A percentile compares a stretch with the other conserved stretches of the same genome.
Evolutionary conservation across 2,888 invertebrate genomes (phyloP).

Genomic region (Spialia ferax): DNA sequence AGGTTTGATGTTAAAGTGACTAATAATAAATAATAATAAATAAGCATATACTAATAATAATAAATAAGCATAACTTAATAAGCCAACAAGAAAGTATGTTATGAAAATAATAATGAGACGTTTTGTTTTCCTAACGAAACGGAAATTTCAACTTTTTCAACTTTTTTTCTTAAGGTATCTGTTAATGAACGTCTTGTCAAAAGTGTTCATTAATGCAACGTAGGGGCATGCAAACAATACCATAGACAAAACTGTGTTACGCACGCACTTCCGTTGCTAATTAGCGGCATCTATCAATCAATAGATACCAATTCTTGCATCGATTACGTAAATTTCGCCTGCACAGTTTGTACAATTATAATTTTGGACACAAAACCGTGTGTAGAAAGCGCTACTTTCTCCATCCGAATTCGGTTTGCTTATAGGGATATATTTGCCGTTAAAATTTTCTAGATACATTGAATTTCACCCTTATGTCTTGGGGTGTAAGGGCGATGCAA

Average conservation of each 20-base stretch:
- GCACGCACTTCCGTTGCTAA: constrained; percentile 16
- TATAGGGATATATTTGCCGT: constrained; percentile 47
- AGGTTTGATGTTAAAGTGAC: too few relatives aligned
- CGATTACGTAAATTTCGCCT: constrained; percentile 27
- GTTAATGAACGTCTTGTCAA: not conserved
- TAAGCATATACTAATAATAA: too few relatives aligned
- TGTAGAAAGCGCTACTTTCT: constrained; percentile 72
- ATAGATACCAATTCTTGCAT: constrained; percentile 8
- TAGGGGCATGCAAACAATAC: not conserved
- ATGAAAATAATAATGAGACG: too few relatives aligned
- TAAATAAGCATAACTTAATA: too few relatives aligned
- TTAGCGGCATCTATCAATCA: constrained; percentile 26
- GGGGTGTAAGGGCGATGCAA: constrained; percentile 45
- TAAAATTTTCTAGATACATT: constrained; percentile 14
- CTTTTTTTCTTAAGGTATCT: not conserved
- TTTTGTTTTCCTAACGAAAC: too few relatives aligned
- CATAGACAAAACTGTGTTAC: not conserved
- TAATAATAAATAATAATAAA: too few relatives aligned
- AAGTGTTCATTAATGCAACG: not conserved
- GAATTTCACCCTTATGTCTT: constrained; percentile 48
- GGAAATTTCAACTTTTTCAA: too few relatives aligned
- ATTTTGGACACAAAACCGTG: constrained; percentile 50
- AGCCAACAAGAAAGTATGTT: too few relatives aligned
- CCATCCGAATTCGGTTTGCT: constrained; percentile 61
- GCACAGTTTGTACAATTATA: constrained; percentile 35